A percentile compares a stretch with the other conserved stretches of the same genome.
These are phyloP conservation scores for Chirona hameri DNA, from an alignment of 2,888 invertebrate genomes.

Conservation along the genomic window DNA sequence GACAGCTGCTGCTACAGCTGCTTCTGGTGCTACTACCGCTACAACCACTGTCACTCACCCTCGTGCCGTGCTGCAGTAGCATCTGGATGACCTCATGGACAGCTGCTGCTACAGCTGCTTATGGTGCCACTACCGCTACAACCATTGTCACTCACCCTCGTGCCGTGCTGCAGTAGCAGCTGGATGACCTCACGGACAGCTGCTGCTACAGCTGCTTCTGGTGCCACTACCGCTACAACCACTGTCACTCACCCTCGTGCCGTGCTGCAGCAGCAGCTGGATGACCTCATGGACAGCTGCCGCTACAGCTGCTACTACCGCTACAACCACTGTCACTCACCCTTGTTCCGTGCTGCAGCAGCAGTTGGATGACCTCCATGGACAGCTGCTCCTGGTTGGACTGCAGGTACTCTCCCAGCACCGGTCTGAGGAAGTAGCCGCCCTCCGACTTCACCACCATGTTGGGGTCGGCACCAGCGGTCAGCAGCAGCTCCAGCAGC, in stretches of 20 bases:
- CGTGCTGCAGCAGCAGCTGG: no score
- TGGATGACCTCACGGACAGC: slow-evolving; percentile 63
- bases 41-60: slow-evolving; percentile 51
- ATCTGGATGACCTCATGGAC: slow-evolving; percentile 61
- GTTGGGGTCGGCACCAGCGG: slow-evolving; percentile 51
- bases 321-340: slow-evolving; percentile 48
- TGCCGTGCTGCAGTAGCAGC: slow-evolving; percentile 69
- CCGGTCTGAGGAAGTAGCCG: slow-evolving; percentile 68
- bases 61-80: slow-evolving; percentile 71
- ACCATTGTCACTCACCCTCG: slow-evolving; percentile 56
- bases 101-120: slow-evolving; percentile 55
- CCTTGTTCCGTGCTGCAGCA: slow-evolving; percentile 73
- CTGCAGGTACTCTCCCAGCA: slow-evolving; percentile 76
- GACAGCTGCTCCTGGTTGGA: slow-evolving; percentile 64
- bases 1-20: slow-evolving; percentile 55
- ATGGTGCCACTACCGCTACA: no score
- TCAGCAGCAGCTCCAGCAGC: slow-evolving; percentile 46
- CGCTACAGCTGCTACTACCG: no score
- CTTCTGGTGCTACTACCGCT: no score
- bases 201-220: slow-evolving; percentile 50
- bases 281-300: slow-evolving; percentile 53
- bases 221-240: no score
- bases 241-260: slow-evolving; percentile 61
- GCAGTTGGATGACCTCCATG: slow-evolving; percentile 61
- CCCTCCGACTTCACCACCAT: slow-evolving; percentile 63